A percentile compares a stretch with the other conserved stretches of the same genome.
Conservation (phyloP, 2,113 vertebrate genomes). For the Cochlearius cochlearius region DNA sequence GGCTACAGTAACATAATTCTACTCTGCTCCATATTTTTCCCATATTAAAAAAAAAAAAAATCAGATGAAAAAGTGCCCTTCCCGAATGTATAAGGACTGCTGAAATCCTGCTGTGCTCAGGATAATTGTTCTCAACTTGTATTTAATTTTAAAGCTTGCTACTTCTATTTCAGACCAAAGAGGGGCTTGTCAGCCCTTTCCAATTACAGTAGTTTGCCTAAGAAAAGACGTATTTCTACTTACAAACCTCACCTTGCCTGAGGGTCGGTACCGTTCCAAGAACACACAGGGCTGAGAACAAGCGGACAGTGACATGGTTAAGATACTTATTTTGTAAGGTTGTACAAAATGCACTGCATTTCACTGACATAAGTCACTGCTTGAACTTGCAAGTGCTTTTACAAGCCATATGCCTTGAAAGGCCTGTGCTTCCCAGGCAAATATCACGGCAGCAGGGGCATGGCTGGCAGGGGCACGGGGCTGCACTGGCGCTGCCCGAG, state of each 20-base stretch:
- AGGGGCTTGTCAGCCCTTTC: not conserved
- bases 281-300: not conserved
- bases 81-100: not conserved
- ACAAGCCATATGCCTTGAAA: not conserved
- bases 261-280: not conserved
- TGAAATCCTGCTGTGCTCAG: not conserved
- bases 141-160: slow-evolving; percentile 22
- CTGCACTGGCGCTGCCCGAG: not conserved
- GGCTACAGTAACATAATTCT: not conserved
- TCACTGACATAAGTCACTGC: not conserved
- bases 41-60: not conserved
- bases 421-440: not conserved
- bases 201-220: not conserved
- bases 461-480: not conserved
- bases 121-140: slow-evolving; percentile 6
- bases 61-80: not conserved
- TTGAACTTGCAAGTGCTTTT: not conserved
- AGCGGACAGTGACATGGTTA: not conserved
- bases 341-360: not conserved
- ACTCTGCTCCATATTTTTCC: not conserved
- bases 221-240: not conserved
- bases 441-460: accelerated
- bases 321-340: not conserved
- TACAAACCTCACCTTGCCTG: accelerated
- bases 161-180: not conserved